Conservation (phyloP, 2,888 invertebrate species). For the Anthophora plumipes region DNA sequence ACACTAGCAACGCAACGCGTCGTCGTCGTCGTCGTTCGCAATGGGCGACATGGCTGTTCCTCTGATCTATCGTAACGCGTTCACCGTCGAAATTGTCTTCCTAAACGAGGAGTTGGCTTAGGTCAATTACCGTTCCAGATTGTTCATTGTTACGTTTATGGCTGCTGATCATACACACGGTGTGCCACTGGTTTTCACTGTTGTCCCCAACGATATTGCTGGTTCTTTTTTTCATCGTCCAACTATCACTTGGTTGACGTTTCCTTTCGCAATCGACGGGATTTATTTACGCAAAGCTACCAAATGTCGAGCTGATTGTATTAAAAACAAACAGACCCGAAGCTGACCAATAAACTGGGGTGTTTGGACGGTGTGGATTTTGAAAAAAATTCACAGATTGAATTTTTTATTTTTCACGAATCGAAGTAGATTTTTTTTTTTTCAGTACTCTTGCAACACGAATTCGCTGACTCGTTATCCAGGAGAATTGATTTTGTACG, state of each 20-base stretch:
- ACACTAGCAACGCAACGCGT: background rate
- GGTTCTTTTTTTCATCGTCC: background rate
- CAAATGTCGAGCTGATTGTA: background rate
- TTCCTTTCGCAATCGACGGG: background rate
- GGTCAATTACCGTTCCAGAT: conserved; percentile 49
- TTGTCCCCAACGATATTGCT: background rate
- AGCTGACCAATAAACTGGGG: background rate
- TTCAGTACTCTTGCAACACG: background rate
- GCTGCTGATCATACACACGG: conserved; percentile 21
- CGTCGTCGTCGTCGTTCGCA: conserved; percentile 15
- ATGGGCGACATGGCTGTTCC: background rate
- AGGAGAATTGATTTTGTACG: background rate
- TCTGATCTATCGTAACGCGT: conserved; percentile 42
- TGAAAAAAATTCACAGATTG: background rate
- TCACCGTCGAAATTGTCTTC: conserved; percentile 46
- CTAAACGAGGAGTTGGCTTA: conserved; percentile 39
- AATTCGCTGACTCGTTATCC: background rate
- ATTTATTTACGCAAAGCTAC: conserved; percentile 12
- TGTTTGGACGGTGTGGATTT: conserved; percentile 1
- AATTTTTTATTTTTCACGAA: no score
- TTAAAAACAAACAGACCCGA: background rate
- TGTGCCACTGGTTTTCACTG: background rate
- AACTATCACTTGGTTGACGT: background rate
- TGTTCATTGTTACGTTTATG: conserved; percentile 42
- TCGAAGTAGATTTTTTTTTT: background rate